Conservation (phyloP, 2,888 invertebrate genomes). For the Meta bourneti region DNA sequence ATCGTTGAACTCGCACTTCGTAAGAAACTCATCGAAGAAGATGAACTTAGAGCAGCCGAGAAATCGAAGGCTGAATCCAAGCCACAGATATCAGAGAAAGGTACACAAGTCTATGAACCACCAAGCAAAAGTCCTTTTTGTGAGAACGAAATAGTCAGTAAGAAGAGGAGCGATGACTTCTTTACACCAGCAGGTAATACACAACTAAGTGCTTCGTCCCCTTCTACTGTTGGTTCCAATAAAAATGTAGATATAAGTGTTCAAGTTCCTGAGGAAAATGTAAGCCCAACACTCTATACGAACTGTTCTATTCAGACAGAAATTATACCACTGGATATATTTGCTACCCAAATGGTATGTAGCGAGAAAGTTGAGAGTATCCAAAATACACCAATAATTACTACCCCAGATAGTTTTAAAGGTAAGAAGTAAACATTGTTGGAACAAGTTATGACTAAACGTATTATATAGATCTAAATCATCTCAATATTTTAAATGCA, state of each 20-base stretch:
- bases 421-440: neutral
- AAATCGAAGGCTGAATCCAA: constrained; percentile 17
- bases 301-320: constrained; percentile 47
- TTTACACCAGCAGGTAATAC: neutral
- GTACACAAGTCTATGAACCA: constrained; percentile 61
- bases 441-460: no score
- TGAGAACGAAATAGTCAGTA: neutral
- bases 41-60: constrained; percentile 26
- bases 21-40: constrained; percentile 61
- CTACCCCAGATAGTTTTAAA: neutral
- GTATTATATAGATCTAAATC: no score
- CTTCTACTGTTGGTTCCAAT: neutral
- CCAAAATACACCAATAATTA: constrained; percentile 5
- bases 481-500: no score
- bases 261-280: constrained; percentile 46
- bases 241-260: constrained; percentile 36
- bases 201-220: neutral
- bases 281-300: neutral
- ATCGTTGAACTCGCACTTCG: constrained; percentile 54
- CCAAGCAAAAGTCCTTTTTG: constrained; percentile 12
- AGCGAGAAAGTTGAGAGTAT: neutral
- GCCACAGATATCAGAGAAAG: constrained; percentile 36
- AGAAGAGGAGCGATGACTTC: constrained; percentile 1
- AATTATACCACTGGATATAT: neutral
- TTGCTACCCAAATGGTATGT: neutral